Base-by-base conservation (phyloP, 2,888 invertebrate species). In the Eupithecia tripunctaria region DNA sequence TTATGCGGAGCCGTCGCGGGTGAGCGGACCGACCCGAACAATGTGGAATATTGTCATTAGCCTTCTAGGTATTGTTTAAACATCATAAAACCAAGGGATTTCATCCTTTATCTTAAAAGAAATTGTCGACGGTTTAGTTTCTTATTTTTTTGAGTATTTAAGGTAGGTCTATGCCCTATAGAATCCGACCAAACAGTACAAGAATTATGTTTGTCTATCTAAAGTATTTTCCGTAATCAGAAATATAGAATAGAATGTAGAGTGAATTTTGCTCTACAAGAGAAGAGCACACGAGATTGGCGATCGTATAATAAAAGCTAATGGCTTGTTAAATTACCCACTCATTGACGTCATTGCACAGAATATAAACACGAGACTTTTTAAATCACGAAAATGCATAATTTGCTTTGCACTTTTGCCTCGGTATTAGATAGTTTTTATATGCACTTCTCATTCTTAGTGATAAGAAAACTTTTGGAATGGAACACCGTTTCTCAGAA, bases 1-100 rank as follows among this genome's bases (percentile, higher is more conserved):
- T 92, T 92, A 92, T 89, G 88, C 87, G 88, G 86, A 88, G 86
- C 89, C 86, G 92, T 91, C 90, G 85, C 91, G 92, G 89, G 84
- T 90, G 88, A 90, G 84, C 88, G 89, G 86, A 36, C 82, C 85
- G 81, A 74, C 79, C 83, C 83, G 77, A 79, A 84, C 89, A 88
- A 89, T 88, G 84, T 82, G 72, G 80, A 82, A 82, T 81, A 79
- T 78, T 76, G 81, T 79, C 81, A 82, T 81, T 82, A 82, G 81
- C 82, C 83, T 82, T 79, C 80, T 81, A 76, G 76, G 81, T 80
- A 81, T 83, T 81, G 81, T 80, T 71, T 79, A 74, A 63, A 80
- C 78, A 82, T 82, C 80, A 84, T 72, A 81, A 81, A 80, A 76
- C 78, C 81, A 79, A 81, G 15, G 27, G 51, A 62, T 68, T 65